A percentile compares a stretch with the other conserved stretches of the same genome.
These are phyloP conservation scores for Meloidogyne hapla DNA, from an alignment of 1,140 invertebrate species.

Conservation along the genomic window DNA sequence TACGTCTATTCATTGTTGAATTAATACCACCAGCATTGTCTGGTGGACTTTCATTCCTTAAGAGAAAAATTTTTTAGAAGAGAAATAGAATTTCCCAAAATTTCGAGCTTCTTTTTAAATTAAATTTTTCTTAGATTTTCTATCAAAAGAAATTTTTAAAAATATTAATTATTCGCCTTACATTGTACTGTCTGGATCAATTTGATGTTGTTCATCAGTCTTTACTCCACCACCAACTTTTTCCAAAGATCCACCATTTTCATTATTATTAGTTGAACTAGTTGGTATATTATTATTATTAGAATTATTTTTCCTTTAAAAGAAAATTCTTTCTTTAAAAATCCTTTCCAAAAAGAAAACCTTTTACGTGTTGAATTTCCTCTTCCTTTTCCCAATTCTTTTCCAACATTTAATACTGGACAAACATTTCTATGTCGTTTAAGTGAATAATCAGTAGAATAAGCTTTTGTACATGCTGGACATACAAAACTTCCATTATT, in stretches of 20 bases:
- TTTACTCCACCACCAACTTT: background rate
- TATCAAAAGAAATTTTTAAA: background rate
- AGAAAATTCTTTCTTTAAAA: no score
- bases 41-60: constrained; percentile 25
- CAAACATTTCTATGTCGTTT: constrained; percentile 9
- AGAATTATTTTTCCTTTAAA: constrained; percentile 9
- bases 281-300: background rate
- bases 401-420: background rate
- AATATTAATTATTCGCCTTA: background rate
- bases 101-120: no score
- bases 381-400: background rate
- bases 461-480: background rate
- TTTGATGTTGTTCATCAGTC: constrained; percentile 13
- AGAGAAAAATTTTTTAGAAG: background rate
- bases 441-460: constrained; percentile 19
- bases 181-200: constrained; percentile 24
- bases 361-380: constrained; percentile 4
- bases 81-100: no score
- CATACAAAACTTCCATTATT: constrained; percentile 17
- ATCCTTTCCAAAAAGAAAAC: background rate
- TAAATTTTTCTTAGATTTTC: background rate
- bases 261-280: background rate
- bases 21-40: background rate
- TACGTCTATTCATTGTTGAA: background rate
- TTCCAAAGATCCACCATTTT: background rate